Evolutionary conservation across 2,888 invertebrate genomes (phyloP), one percentile per base, ranked within the genome.

Genomic region (Xestia c-nigrum): DNA sequence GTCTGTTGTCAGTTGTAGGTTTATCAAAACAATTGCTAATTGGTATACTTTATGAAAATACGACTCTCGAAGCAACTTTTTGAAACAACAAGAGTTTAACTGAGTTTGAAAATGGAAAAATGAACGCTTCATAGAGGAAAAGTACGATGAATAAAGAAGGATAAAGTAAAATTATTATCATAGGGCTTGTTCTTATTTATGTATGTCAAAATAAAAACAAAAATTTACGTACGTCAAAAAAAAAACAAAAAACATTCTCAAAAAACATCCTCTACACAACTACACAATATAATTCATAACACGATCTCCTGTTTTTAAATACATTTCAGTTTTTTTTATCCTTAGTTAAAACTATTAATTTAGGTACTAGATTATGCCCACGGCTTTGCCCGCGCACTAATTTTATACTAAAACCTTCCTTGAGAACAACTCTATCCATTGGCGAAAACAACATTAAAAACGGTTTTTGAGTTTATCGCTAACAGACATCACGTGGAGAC

Each of bases 1-100:
- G 63, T 14, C 9, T 55, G 14, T 69, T 38, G 24, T 63, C 19
- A 24, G 21, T 55, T 67, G 38, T 70, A 59, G 38, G 12, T 38
- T 71, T 12, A 72, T 31, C 59, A 50, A 61, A 79, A 79, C 50
- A 79, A 69, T 50, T 59, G 31, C 61, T 70, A 78, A 73, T 78
- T 70, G 61, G 50, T 55, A 38, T 83, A 65, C 31, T 65, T 64
- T 47, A 70, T 50, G 70, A 70, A 81, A 68, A 73, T 67, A 67
- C 5, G 46, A 52, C n/a, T 59, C 57, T 47, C 31, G 55, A 31
- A 24, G 61, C 38, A 46, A 31, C 5, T 61, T 52, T 78, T 59
- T 21, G 24, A 59, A 80, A 68, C 64, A 80, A 43, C n/a, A 52
- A 14, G 52, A 70, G n/a, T 40, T 19, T 64, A 64, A 71, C 47